Evolutionary conservation across 2,797 vertebrate species (phyloP).

Genomic region (Sebastes vulpes): DNA sequence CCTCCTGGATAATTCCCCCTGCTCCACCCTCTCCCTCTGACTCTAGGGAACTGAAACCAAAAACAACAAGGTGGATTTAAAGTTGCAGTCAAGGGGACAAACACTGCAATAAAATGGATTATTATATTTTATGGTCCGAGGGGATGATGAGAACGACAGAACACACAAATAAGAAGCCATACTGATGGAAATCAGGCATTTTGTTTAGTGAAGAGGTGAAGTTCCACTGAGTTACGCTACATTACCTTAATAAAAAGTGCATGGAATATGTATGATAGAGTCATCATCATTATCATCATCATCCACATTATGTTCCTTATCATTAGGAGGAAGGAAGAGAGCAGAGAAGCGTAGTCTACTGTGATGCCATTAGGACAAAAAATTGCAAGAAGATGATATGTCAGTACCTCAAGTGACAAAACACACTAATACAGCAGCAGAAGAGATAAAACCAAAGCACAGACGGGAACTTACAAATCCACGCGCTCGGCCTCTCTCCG

Average conservation of each 20-base stretch:
- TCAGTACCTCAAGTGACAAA: constrained; percentile 36
- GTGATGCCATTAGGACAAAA: constrained; percentile 57
- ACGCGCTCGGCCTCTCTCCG: constrained; percentile 84
- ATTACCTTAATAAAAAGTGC: constrained; percentile 66
- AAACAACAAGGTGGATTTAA: constrained; percentile 19
- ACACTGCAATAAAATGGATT: background rate
- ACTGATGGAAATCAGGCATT: constrained; percentile 38
- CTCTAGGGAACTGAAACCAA: constrained; percentile 89
- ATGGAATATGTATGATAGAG: constrained; percentile 64
- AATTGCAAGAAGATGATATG: constrained; percentile 54
- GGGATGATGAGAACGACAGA: background rate
- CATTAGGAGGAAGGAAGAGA: constrained; percentile 67
- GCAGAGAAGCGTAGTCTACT: constrained; percentile 62
- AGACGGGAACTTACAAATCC: constrained; percentile 91
- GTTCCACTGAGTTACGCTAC: constrained; percentile 47
- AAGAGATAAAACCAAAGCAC: fast-evolving
- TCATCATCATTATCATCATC: constrained; percentile 64
- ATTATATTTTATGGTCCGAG: background rate
- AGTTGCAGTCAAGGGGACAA: background rate
- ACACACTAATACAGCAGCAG: constrained; percentile 8
- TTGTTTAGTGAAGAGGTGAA: constrained; percentile 46
- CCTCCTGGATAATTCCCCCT: constrained; percentile 91
- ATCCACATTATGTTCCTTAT: constrained; percentile 69
- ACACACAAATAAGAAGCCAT: constrained; percentile 13
- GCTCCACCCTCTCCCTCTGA: constrained; percentile 96